Conservation (phyloP, 23 tunicate species). For the Styela clava region DNA sequence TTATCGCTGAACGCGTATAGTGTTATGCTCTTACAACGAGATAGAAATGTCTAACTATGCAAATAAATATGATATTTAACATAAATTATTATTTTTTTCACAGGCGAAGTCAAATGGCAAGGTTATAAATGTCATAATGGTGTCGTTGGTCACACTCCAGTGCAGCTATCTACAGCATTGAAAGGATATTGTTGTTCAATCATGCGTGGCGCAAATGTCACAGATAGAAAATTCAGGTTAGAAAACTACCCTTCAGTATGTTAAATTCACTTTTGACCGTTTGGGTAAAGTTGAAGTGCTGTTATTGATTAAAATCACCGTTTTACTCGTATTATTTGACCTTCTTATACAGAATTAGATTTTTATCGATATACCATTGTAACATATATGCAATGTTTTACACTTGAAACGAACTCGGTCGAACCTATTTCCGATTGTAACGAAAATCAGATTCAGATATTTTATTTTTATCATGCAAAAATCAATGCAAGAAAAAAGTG, state of each 20-base stretch:
- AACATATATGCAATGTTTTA: too few relatives aligned
- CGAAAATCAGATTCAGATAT: too few relatives aligned
- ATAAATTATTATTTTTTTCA: too few relatives aligned
- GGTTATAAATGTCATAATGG: constrained; percentile 83
- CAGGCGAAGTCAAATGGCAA: constrained; percentile 76
- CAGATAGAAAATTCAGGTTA: constrained; percentile 55
- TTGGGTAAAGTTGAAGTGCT: background rate
- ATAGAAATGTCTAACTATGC: too few relatives aligned
- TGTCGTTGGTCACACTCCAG: constrained; percentile 47
- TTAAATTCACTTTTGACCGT: background rate
- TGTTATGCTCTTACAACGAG: too few relatives aligned
- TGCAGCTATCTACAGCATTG: constrained; percentile 28
- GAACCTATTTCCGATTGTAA: too few relatives aligned
- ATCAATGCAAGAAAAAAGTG: too few relatives aligned
- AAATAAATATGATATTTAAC: too few relatives aligned
- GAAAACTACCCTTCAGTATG: too few relatives aligned
- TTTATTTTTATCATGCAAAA: too few relatives aligned
- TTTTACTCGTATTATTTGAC: background rate
- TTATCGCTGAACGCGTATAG: too few relatives aligned
- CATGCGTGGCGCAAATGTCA: constrained; percentile 61
- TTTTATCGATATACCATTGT: background rate
- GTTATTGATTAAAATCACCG: background rate
- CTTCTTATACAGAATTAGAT: background rate
- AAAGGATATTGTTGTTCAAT: constrained; percentile 71
- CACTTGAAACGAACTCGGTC: too few relatives aligned